These are phyloP conservation scores for Euleptes europaea DNA, from an alignment of 2,113 vertebrate species.

Conservation along the genomic window DNA sequence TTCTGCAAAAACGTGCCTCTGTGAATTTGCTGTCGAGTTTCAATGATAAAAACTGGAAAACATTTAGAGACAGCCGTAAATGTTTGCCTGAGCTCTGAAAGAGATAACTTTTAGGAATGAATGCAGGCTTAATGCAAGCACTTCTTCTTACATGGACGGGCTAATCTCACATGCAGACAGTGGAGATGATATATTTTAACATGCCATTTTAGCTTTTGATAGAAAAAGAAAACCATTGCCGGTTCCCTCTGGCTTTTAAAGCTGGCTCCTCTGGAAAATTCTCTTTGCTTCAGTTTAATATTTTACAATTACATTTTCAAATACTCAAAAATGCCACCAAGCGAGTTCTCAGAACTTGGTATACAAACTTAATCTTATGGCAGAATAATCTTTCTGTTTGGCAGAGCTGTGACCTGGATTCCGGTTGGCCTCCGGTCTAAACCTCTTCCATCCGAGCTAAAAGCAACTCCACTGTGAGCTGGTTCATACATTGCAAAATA, in stretches of 20 bases:
- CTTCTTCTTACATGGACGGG: constrained; percentile 13
- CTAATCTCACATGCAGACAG: constrained; percentile 31
- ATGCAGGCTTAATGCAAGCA: constrained; percentile 25
- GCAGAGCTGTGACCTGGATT: constrained; percentile 2
- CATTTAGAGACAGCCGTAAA: constrained; percentile 24
- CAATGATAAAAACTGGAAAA: constrained; percentile 30
- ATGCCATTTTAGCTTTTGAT: constrained; percentile 21
- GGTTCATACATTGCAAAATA: neutral
- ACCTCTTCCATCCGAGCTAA: constrained; percentile 5
- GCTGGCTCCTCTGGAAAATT: constrained; percentile 20
- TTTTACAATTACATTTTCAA: constrained; percentile 26
- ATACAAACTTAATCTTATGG: constrained; percentile 23
- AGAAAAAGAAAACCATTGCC: neutral
- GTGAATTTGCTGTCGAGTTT: neutral
- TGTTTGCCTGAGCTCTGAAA: constrained; percentile 25
- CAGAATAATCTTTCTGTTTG: neutral
- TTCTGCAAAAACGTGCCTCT: constrained; percentile 3
- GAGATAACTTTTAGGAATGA: constrained; percentile 42
- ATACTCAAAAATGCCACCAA: constrained; percentile 39
- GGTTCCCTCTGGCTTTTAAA: constrained; percentile 27
- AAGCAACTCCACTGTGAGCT: neutral
- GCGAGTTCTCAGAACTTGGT: neutral
- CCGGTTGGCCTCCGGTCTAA: neutral
- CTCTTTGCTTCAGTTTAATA: constrained; percentile 34
- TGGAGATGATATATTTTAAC: constrained; percentile 18